These are phyloP conservation scores for Nanger granti DNA, from an alignment of 2,113 vertebrate species.

Conservation along the genomic window DNA sequence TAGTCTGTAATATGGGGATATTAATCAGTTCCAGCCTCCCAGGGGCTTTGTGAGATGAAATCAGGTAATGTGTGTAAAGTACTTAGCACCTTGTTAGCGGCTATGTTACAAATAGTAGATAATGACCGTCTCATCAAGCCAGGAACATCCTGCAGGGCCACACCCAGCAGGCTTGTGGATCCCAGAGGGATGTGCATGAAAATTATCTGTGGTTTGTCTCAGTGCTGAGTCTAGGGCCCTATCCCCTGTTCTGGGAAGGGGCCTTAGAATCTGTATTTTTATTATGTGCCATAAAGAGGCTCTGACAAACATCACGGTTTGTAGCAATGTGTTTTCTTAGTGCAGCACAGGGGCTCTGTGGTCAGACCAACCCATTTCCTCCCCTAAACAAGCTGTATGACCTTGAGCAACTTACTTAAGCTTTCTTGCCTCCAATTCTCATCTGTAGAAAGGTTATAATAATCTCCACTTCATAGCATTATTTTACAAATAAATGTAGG, in stretches of 20 bases:
- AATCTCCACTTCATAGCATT: background rate
- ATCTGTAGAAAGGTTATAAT: background rate
- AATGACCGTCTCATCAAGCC: background rate
- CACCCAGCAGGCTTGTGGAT: background rate
- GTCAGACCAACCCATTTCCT: background rate
- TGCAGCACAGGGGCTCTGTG: accelerated
- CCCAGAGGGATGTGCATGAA: background rate
- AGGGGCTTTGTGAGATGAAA: background rate
- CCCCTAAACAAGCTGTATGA: background rate
- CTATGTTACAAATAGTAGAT: background rate
- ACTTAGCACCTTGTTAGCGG: background rate
- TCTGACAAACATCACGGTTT: background rate
- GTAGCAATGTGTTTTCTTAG: background rate
- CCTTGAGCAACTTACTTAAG: background rate
- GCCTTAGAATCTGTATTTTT: background rate
- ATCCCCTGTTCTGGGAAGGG: background rate
- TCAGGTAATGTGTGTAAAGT: background rate
- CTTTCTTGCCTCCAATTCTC: background rate
- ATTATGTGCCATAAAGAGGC: background rate
- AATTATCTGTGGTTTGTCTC: background rate
- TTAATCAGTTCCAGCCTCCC: background rate
- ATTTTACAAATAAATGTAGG: background rate
- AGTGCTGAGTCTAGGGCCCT: background rate
- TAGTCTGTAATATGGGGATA: background rate
- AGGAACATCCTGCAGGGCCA: accelerated